Base-by-base conservation (phyloP, 2,113 vertebrate genomes). In the Mohoua ochrocephala region DNA sequence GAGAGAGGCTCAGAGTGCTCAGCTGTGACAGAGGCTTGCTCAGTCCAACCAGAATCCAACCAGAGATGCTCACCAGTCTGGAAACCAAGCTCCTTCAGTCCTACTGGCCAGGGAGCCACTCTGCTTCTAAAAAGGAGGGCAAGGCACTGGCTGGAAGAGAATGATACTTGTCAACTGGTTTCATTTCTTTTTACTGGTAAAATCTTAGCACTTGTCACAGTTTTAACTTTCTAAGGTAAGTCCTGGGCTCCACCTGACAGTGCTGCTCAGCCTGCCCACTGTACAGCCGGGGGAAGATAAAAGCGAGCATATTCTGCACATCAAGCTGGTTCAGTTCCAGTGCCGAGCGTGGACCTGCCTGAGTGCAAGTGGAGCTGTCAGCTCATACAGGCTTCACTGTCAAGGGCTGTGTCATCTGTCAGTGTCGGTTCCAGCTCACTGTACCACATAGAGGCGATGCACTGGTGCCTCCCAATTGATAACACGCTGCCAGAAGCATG, bases 351-450 rank as follows among this genome's bases (percentile, higher is more conserved):
- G 95, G 98, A 95, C 97, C 98, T 99, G 99, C 99, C 98, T 99
- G 99, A 99, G 98, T 98, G 99, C 98, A 98, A 98, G 97, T 98
- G 98, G 98, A 98, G 98, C 99, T 99, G 99, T 99, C 99, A 99
- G 98, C 98, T 98, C 89, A 20, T 98, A 98, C 98, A 98, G 98
- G 97, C 99, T 98, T 99, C 98, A 98, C 99, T 98, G 98, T 99
- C 98, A 98, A 98, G 98, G 97, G 98, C 98, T 97, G 97, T 98
- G 98, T 99, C 98, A 98, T 98, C 99, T 99, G 99, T 99, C 99
- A 99, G 98, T 97, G 98, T 98, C 98, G 97, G 99, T 99, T 99
- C 98, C 99, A 99, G 98, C 99, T 99, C 98, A 98, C 98, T 99
- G 99, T 99, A 98, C 98, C 98, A 99, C 98, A 98, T 97, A 99